These are phyloP conservation scores for Linyphia triangularis DNA, from an alignment of 2,888 invertebrate genomes.

Conservation along the genomic window DNA sequence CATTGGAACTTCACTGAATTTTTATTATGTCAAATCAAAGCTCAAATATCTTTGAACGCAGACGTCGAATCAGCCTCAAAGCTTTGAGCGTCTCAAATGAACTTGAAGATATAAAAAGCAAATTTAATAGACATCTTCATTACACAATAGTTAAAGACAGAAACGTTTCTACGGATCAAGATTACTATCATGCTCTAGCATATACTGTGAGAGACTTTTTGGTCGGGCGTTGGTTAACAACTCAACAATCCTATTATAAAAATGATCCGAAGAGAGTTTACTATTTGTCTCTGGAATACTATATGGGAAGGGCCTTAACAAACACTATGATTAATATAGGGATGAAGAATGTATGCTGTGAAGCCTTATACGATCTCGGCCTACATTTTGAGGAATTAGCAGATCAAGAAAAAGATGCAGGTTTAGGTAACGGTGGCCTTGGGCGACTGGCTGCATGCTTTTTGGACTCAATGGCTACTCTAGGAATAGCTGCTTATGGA, in stretches of 20 bases:
- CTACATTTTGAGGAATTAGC: conserved; percentile 98
- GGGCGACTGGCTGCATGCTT: conserved; percentile 99
- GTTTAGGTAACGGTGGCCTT: conserved; percentile 98
- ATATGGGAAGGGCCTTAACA: conserved; percentile 98
- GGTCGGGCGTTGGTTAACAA: conserved; percentile 98
- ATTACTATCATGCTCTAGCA: conserved; percentile 98
- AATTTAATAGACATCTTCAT: conserved; percentile 98
- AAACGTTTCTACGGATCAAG: conserved; percentile 97
- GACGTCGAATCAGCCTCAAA: conserved; percentile 76
- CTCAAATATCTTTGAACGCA: conserved; percentile 57
- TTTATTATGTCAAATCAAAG: too few relatives aligned
- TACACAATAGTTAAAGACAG: conserved; percentile 99
- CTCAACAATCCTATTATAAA: conserved; percentile 99
- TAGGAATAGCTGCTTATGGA: conserved; percentile 98
- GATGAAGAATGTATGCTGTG: conserved; percentile 97
- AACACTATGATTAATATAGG: conserved; percentile 99
- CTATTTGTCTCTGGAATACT: conserved; percentile 98
- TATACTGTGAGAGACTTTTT: conserved; percentile 98
- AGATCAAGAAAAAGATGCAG: conserved; percentile 98
- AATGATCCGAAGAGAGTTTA: conserved; percentile 99
- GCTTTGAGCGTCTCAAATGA: conserved; percentile 95
- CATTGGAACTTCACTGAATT: too few relatives aligned
- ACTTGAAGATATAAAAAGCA: conserved; percentile 97
- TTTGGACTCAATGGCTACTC: conserved; percentile 98
- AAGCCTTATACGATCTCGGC: conserved; percentile 98